These are phyloP conservation scores for Cotesia vestalis DNA, from an alignment of 1,140 invertebrate species.

Conservation along the genomic window DNA sequence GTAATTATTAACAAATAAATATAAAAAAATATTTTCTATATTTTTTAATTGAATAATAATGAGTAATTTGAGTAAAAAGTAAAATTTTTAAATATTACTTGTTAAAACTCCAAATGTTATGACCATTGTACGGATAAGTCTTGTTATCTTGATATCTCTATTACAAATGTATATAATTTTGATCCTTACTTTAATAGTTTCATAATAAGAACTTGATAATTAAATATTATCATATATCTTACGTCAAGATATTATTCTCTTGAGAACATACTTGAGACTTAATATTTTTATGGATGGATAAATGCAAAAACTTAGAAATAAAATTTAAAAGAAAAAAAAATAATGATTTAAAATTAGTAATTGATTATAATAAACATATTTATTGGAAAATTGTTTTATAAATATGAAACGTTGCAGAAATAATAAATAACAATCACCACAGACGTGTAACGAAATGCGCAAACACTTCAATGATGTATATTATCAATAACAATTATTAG, in stretches of 20 bases:
- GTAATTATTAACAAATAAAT: not conserved
- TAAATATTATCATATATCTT: too few species aligned
- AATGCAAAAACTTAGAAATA: not conserved
- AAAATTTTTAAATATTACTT: conserved; percentile 40
- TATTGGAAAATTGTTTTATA: conserved; percentile 15
- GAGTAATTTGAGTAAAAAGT: not conserved
- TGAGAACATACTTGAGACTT: too few species aligned
- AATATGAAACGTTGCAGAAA: not conserved
- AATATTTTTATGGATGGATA: not conserved
- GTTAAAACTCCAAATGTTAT: conserved; percentile 54
- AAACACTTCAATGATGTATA: not conserved
- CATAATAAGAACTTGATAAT: too few species aligned
- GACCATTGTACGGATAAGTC: conserved; percentile 36
- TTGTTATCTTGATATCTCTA: too few species aligned
- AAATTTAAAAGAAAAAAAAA: not conserved
- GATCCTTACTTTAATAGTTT: too few species aligned
- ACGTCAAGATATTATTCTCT: too few species aligned
- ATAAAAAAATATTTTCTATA: not conserved
- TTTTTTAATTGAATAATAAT: too few species aligned
- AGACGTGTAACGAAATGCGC: not conserved
- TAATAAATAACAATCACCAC: conserved; percentile 17
- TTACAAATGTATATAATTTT: too few species aligned
- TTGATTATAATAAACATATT: conserved; percentile 22
- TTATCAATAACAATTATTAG: not conserved
- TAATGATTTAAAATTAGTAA: not conserved